phyloP scores from a whole-genome alignment of 2,113 vertebrate genomes.

The Picathartes gymnocephalus region DNA sequence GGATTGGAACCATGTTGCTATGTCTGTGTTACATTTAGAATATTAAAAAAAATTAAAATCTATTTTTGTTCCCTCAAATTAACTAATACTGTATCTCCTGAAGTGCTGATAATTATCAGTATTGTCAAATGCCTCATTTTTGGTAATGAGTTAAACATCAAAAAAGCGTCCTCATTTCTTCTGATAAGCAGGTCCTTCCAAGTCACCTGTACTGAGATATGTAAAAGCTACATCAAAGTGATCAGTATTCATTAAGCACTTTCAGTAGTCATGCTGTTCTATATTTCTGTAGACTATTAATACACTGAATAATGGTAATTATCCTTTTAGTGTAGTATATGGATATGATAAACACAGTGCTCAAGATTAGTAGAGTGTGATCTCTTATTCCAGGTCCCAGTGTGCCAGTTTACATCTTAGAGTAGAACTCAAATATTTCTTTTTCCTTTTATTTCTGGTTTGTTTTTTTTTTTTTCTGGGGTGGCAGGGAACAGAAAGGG shows the following conservation, averaged over 20 bases:
- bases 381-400: background rate
- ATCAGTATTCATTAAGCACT: background rate
- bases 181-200: background rate
- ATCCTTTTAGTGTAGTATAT: background rate
- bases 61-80: background rate
- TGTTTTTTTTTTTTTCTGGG: background rate
- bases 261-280: background rate
- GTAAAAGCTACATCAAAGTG: background rate
- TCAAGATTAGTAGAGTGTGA: background rate
- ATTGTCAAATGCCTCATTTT: background rate
- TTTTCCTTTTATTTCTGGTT: background rate
- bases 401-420: background rate
- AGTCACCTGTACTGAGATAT: background rate
- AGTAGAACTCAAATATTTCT: background rate
- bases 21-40: background rate
- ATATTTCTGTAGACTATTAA: background rate
- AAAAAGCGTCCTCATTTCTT: background rate
- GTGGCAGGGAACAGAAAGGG: too few relatives aligned
- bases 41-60: background rate
- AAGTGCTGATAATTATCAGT: background rate
- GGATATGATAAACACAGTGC: background rate
- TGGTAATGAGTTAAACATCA: background rate
- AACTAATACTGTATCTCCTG: background rate
- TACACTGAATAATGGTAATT: background rate
- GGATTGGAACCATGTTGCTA: background rate